Conservation (phyloP, 2,888 invertebrate genomes). For the Trachelus troglodyta region DNA sequence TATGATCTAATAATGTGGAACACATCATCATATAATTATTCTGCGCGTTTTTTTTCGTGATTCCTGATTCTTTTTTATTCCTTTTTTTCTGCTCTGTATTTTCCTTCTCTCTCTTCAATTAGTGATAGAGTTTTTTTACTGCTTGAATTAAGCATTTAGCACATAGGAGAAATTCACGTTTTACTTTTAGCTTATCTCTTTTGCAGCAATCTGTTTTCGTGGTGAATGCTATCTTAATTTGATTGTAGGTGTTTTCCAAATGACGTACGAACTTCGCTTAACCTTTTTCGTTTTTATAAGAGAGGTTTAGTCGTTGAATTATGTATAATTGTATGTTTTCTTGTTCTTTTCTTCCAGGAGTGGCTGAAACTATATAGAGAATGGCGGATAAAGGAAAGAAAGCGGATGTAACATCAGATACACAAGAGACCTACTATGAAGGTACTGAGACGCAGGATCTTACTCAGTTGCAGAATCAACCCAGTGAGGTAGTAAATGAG, state of each 20-base stretch:
- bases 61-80: background rate
- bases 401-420: slow-evolving; percentile 19
- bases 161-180: background rate
- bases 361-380: slow-evolving; percentile 5
- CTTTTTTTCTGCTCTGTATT: background rate
- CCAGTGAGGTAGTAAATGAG: background rate
- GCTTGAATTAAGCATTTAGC: background rate
- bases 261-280: background rate
- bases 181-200: background rate
- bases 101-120: background rate
- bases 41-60: background rate
- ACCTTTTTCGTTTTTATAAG: background rate
- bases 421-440: slow-evolving; percentile 27
- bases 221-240: background rate
- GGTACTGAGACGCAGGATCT: slow-evolving; percentile 2
- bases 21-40: too few species aligned
- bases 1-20: background rate
- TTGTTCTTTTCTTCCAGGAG: slow-evolving; percentile 15
- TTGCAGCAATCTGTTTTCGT: background rate
- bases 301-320: background rate
- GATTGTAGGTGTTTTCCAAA: background rate
- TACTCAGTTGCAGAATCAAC: background rate
- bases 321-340: background rate
- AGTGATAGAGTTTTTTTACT: background rate
- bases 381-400: slow-evolving; percentile 38